A percentile compares a stretch with the other conserved stretches of the same genome.
phyloP scores from a whole-genome alignment of 2,113 vertebrate genomes.

The Chaenocephalus aceratus region DNA sequence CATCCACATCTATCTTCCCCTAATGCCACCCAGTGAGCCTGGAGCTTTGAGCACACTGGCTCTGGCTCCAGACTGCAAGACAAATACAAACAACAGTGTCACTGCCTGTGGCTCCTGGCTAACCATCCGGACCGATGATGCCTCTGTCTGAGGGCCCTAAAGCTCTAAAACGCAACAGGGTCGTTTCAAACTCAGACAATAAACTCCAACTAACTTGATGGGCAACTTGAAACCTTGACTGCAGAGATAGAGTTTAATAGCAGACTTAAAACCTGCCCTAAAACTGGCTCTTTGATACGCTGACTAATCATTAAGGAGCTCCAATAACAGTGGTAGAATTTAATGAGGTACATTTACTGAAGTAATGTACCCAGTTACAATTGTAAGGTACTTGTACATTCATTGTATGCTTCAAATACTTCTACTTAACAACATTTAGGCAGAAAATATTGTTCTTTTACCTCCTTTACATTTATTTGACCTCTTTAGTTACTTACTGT shows the following conservation, averaged over 20 bases:
- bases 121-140: conserved; percentile 61
- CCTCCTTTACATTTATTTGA: no score
- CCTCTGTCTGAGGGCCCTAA: conserved; percentile 36
- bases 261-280: not conserved
- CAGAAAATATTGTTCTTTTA: no score
- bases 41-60: conserved; percentile 34
- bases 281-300: not conserved
- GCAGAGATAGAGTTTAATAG: not conserved
- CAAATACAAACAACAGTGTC: conserved; percentile 61
- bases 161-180: conserved; percentile 35
- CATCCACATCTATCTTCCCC: conserved; percentile 46
- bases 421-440: no score
- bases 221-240: not conserved
- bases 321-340: not conserved
- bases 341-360: no score
- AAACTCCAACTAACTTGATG: not conserved
- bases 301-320: conserved; percentile 17
- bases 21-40: conserved; percentile 48
- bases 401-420: no score
- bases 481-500: no score
- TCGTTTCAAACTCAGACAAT: conserved; percentile 4
- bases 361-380: no score
- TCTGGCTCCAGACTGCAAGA: conserved; percentile 50
- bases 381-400: no score
- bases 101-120: conserved; percentile 48